Conservation (phyloP, 2,888 invertebrate genomes). For the Cryptophagus acutangulus region DNA sequence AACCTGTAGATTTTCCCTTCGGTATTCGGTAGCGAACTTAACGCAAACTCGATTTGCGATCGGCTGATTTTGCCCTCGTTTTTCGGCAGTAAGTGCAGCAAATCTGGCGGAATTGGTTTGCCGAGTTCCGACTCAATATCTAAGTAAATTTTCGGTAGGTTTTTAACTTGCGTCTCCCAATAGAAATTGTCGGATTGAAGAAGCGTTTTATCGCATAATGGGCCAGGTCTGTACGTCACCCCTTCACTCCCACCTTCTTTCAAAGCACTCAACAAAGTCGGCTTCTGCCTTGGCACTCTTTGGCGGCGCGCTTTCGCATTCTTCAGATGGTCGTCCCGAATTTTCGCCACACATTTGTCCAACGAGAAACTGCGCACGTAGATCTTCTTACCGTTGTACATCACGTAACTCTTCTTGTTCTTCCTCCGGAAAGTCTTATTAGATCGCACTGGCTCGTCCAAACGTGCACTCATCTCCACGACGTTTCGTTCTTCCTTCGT, state of each 20-base stretch:
- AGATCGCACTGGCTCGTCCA: no score
- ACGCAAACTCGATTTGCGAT: constrained; percentile 55
- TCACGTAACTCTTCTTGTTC: constrained; percentile 32
- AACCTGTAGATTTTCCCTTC: constrained; percentile 49
- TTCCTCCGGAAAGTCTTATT: no score
- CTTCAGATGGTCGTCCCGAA: no score
- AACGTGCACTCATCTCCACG: no score
- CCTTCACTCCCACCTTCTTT: no score
- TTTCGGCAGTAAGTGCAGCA: constrained; percentile 47
- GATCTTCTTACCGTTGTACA: constrained; percentile 29
- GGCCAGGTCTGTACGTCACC: constrained; percentile 55
- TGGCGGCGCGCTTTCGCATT: background rate
- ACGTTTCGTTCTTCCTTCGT: no score
- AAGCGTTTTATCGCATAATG: constrained; percentile 52
- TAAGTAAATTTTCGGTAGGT: constrained; percentile 52
- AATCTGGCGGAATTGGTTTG: constrained; percentile 49
- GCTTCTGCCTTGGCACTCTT: no score
- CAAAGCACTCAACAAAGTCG: no score
- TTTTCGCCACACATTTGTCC: background rate
- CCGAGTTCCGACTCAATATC: constrained; percentile 51
- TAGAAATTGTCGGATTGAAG: no score
- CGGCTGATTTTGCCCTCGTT: constrained; percentile 47
- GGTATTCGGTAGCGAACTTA: constrained; percentile 45
- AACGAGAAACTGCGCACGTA: constrained; percentile 18
- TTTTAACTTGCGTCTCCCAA: constrained; percentile 49